Percentiles rank a stretch among this genome's conserved stretches.
Conservation (phyloP, 2,113 vertebrate species). For the Capricornis sumatraensis region DNA sequence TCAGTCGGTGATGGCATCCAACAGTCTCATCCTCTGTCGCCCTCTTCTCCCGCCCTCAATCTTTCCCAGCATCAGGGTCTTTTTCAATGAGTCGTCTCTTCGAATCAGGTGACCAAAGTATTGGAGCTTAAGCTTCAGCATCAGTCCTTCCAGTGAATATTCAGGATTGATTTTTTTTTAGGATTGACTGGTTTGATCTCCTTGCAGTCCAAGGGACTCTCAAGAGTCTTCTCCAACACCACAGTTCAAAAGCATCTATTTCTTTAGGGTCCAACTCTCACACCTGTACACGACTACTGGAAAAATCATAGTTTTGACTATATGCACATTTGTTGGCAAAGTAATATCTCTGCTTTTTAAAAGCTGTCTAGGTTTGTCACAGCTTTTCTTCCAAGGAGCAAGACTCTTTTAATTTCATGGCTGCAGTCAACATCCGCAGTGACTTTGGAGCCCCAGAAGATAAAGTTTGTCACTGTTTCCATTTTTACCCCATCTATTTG, state of each 20-base stretch:
- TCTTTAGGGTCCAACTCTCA: neutral
- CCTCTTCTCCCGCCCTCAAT: rapidly evolving
- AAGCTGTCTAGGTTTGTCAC: neutral
- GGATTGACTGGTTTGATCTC: neutral
- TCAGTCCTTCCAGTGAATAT: neutral
- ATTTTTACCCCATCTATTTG: neutral
- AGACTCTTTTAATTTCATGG: neutral
- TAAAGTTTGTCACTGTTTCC: neutral
- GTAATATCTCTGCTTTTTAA: neutral
- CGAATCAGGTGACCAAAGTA: neutral
- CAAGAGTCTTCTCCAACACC: neutral
- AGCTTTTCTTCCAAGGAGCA: neutral
- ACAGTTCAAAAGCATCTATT: neutral
- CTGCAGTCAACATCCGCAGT: neutral
- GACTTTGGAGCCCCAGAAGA: neutral
- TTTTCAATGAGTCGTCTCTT: neutral
- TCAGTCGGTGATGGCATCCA: neutral
- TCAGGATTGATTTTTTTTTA: neutral
- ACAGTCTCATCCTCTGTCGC: neutral
- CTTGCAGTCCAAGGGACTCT: neutral
- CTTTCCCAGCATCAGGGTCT: neutral
- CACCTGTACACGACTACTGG: neutral
- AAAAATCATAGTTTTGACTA: neutral
- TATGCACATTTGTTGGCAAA: neutral
- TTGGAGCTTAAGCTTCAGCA: neutral